A percentile compares a stretch with the other conserved stretches of the same genome.
phyloP scores from a whole-genome alignment of 2,797 vertebrate genomes.

The Otolemur crassicaudatus region DNA sequence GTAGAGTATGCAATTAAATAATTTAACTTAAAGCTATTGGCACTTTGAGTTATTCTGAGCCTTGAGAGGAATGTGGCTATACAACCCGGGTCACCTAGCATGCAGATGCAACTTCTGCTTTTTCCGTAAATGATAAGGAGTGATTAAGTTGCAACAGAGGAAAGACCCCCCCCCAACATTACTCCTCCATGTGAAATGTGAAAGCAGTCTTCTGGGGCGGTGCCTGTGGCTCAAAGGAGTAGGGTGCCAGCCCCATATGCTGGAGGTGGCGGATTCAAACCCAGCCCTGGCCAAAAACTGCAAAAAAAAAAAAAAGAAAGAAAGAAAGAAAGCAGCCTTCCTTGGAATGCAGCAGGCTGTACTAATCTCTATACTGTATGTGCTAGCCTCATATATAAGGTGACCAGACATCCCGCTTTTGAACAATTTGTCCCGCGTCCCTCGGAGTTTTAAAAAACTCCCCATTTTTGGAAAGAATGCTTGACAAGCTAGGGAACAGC shows the following conservation, averaged over 20 bases:
- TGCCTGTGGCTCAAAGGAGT: too few species aligned
- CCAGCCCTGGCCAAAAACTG: too few species aligned
- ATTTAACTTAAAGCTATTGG: background rate
- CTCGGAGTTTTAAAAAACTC: too few species aligned
- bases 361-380: background rate
- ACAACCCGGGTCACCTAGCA: background rate
- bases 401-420: too few species aligned
- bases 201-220: background rate
- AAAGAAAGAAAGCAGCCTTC: background rate
- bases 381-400: too few species aligned
- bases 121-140: background rate
- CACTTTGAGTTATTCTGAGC: background rate
- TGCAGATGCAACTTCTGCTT: background rate
- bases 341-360: background rate
- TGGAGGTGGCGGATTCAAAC: too few species aligned
- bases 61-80: background rate
- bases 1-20: background rate
- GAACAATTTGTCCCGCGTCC: too few species aligned
- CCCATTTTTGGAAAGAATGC: too few species aligned
- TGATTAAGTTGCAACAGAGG: background rate
- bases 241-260: too few species aligned
- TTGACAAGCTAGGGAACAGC: too few species aligned
- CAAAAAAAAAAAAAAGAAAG: too few species aligned
- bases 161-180: background rate
- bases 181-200: background rate